A percentile compares a stretch with the other conserved stretches of the same genome.
These are phyloP conservation scores for Ochotona curzoniae DNA, from an alignment of 2,113 vertebrate genomes.

Conservation along the genomic window DNA sequence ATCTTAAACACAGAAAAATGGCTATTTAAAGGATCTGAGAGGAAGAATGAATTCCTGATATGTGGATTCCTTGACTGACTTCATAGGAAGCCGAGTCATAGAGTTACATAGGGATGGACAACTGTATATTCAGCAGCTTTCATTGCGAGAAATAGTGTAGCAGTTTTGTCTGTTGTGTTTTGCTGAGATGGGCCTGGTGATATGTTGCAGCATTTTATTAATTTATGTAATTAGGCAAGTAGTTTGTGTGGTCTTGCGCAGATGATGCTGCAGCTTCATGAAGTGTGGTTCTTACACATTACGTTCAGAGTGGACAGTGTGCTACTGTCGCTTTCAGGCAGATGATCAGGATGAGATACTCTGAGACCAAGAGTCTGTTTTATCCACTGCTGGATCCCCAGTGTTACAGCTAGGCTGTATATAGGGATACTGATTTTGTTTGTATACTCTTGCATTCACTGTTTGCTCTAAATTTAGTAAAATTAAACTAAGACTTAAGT, in stretches of 20 bases:
- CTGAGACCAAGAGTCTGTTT: not conserved
- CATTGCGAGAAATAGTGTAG: not conserved
- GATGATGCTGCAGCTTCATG: not conserved
- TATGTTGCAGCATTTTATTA: not conserved
- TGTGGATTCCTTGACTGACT: not conserved
- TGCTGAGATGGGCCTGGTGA: not conserved
- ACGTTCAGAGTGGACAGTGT: not conserved
- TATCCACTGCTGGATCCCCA: not conserved
- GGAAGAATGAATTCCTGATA: constrained; percentile 22
- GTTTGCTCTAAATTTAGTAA: not conserved
- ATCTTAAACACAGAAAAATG: not conserved
- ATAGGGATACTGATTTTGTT: not conserved
- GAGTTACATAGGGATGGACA: not conserved
- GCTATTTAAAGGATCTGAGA: not conserved
- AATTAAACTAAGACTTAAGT: not conserved
- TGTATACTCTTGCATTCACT: not conserved
- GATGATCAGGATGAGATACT: not conserved
- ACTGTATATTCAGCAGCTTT: not conserved
- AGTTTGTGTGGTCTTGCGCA: not conserved
- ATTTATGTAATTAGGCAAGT: too few relatives aligned
- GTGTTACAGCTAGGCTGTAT: too few relatives aligned
- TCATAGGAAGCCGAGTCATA: not conserved
- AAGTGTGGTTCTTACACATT: not conserved
- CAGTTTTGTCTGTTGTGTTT: not conserved
- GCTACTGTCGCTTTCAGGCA: not conserved